phyloP scores from a whole-genome alignment of 2,888 invertebrate species.

The Ariolimax columbianus region DNA sequence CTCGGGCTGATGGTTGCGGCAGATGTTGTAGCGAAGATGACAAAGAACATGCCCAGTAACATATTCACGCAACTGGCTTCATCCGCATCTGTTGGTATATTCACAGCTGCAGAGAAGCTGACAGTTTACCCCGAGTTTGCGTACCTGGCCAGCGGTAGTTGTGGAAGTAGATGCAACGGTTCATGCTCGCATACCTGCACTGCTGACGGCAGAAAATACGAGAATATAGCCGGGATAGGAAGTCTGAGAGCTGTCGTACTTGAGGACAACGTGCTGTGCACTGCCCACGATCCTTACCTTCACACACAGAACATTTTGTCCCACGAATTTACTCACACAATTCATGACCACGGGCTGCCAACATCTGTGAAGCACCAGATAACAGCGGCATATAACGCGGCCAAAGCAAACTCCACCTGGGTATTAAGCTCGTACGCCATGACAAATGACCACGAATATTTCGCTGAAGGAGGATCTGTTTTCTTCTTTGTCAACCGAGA shows the following conservation, averaged over 20 bases:
- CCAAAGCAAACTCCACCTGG: conserved; percentile 1
- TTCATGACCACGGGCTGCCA: conserved; percentile 36
- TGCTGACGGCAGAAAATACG: conserved; percentile 66
- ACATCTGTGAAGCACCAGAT: background rate
- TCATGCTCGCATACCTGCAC: conserved; percentile 63
- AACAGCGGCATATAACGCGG: background rate
- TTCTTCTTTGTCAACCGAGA: conserved; percentile 38
- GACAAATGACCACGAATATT: conserved; percentile 32
- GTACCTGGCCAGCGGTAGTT: conserved; percentile 19
- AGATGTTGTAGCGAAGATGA: conserved; percentile 31
- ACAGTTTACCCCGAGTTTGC: conserved; percentile 36
- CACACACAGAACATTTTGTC: conserved; percentile 60
- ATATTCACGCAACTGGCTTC: conserved; percentile 8
- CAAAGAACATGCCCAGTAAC: conserved; percentile 15
- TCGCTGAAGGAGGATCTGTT: conserved; percentile 38
- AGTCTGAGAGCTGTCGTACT: conserved; percentile 57
- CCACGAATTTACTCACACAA: conserved; percentile 64
- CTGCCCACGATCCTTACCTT: conserved; percentile 60
- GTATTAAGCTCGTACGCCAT: conserved; percentile 32
- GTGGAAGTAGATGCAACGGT: conserved; percentile 50
- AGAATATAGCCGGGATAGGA: conserved; percentile 62
- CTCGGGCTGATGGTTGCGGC: background rate
- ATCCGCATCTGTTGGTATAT: conserved; percentile 12
- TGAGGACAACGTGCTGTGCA: conserved; percentile 66
- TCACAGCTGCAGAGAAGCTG: conserved; percentile 34